phyloP scores from a whole-genome alignment of 92 coral and sea anemone species.

The Porites rus region DNA sequence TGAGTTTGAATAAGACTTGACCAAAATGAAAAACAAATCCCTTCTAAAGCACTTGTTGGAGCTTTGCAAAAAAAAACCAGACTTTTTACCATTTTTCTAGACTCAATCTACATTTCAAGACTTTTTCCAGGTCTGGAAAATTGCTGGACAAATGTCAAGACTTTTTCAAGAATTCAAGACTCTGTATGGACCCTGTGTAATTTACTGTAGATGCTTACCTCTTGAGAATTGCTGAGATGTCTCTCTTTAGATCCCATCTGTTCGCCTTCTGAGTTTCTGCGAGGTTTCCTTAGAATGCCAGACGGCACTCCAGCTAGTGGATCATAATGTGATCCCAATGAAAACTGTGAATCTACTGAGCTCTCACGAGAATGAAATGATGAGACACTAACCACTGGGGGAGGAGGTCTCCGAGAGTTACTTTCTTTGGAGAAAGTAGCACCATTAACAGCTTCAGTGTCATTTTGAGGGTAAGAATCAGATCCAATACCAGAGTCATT shows the following conservation, averaged over 20 bases:
- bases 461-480: constrained; percentile 56
- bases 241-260: constrained; percentile 6
- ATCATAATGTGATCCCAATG: constrained; percentile 70
- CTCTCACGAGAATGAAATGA: constrained; percentile 79
- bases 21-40: too few species aligned
- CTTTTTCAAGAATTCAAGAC: too few species aligned
- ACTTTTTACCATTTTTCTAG: too few species aligned
- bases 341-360: constrained; percentile 71
- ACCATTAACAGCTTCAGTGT: constrained; percentile 22
- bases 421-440: neutral
- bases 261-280: neutral
- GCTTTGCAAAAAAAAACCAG: too few species aligned
- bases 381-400: constrained; percentile 60
- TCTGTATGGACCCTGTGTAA: too few species aligned
- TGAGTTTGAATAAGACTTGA: too few species aligned
- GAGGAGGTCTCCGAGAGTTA: constrained; percentile 21
- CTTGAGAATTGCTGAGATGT: constrained; percentile 28
- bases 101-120: too few species aligned
- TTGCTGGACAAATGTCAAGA: too few species aligned
- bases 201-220: constrained; percentile 19
- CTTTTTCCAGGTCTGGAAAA: too few species aligned
- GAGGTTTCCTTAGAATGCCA: constrained; percentile 19
- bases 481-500: constrained; percentile 73
- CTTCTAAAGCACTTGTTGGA: too few species aligned
- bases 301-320: constrained; percentile 11